phyloP scores from a whole-genome alignment of 2,888 invertebrate genomes.

The Protophormia terraenovae region DNA sequence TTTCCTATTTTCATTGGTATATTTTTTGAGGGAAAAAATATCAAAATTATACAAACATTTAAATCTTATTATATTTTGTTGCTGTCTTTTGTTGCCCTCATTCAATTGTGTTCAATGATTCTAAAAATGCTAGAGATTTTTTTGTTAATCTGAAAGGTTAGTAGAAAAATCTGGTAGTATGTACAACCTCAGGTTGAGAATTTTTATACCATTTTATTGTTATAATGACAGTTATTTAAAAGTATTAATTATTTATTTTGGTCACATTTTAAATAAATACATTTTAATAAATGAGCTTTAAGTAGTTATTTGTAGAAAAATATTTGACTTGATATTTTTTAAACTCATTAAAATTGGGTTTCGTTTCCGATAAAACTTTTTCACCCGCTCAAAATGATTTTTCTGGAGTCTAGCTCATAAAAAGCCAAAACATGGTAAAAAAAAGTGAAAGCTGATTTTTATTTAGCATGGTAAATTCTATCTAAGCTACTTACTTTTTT shows the following conservation, averaged over 20 bases:
- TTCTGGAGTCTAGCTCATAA: no score
- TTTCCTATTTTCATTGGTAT: neutral
- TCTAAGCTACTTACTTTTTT: no score
- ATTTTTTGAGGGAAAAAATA: slow-evolving; percentile 8
- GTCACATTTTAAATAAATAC: no score
- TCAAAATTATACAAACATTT: slow-evolving; percentile 35
- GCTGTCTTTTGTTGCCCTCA: slow-evolving; percentile 28
- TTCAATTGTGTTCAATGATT: slow-evolving; percentile 64
- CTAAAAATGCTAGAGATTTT: slow-evolving; percentile 13
- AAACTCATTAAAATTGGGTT: no score
- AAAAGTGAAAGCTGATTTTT: no score
- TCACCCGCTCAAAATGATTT: no score
- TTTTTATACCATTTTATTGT: slow-evolving; percentile 37
- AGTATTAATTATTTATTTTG: neutral
- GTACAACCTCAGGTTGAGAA: slow-evolving; percentile 61
- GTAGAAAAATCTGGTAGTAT: slow-evolving; percentile 17
- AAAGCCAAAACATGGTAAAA: no score
- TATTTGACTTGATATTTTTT: no score
- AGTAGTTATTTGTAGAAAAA: no score
- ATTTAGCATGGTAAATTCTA: no score
- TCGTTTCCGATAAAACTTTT: no score
- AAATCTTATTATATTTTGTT: neutral
- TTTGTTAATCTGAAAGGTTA: neutral
- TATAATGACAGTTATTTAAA: neutral
- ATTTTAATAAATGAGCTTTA: no score